phyloP scores from a whole-genome alignment of 2,113 vertebrate genomes.

The Stigmatopora nigra region DNA sequence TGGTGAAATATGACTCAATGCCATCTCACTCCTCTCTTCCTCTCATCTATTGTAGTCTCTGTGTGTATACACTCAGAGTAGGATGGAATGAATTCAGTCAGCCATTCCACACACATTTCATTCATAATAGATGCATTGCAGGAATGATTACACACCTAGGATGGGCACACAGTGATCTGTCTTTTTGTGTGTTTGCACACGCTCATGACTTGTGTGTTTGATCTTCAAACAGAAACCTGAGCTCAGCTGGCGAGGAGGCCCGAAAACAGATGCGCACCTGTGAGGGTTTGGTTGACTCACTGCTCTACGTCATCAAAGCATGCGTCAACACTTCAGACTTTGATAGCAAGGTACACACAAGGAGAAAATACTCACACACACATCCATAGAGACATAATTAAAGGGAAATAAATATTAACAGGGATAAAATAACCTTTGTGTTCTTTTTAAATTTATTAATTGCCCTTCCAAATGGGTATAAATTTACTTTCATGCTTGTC shows the following conservation, averaged over 20 bases:
- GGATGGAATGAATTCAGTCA: conserved; percentile 26
- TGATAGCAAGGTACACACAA: conserved; percentile 86
- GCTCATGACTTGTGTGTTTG: conserved; percentile 5
- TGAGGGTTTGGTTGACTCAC: conserved; percentile 90
- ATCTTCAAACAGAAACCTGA: conserved; percentile 79
- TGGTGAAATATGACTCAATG: background rate
- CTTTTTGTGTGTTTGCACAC: conserved; percentile 27
- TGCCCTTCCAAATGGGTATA: background rate
- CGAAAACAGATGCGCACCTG: conserved; percentile 93
- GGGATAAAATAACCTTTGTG: conserved; percentile 4
- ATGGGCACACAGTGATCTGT: conserved; percentile 24
- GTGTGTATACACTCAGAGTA: background rate
- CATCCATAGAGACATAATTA: background rate
- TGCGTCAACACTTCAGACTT: conserved; percentile 96
- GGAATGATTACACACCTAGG: conserved; percentile 22
- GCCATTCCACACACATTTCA: conserved; percentile 34
- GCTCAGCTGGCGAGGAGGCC: conserved; percentile 92
- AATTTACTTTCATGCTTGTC: no score
- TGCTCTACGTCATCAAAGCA: conserved; percentile 94
- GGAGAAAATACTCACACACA: conserved; percentile 7
- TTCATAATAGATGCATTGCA: conserved; percentile 44
- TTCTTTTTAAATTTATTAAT: conserved; percentile 26
- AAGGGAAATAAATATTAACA: no score
- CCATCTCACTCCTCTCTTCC: background rate
- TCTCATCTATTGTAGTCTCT: background rate